phyloP scores from a whole-genome alignment of 2,888 invertebrate species.

The Pterostichus niger region DNA sequence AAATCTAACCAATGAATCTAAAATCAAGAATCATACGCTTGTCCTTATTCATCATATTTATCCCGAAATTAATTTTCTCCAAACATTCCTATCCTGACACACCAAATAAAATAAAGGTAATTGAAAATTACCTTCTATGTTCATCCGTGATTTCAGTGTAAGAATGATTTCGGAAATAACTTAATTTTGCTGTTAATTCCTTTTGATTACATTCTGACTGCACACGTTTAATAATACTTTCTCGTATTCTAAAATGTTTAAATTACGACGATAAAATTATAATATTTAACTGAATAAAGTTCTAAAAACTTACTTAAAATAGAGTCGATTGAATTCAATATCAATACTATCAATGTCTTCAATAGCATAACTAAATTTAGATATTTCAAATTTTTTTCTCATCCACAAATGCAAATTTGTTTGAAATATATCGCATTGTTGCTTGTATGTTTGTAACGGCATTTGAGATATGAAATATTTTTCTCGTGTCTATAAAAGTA shows the following conservation, averaged over 20 bases:
- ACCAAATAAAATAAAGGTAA: too few relatives aligned
- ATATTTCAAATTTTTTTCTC: slow-evolving; percentile 52
- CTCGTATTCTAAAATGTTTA: slow-evolving; percentile 41
- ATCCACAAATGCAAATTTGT: slow-evolving; percentile 58
- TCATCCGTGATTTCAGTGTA: slow-evolving; percentile 30
- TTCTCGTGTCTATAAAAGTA: slow-evolving; percentile 19
- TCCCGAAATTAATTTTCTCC: too few relatives aligned
- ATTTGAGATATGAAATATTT: slow-evolving; percentile 55
- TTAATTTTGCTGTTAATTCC: slow-evolving; percentile 46
- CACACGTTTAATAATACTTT: slow-evolving; percentile 38
- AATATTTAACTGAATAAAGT: slow-evolving; percentile 15
- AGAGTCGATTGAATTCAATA: slow-evolving; percentile 47
- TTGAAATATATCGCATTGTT: slow-evolving; percentile 48
- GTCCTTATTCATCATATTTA: too few relatives aligned
- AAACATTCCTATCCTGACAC: too few relatives aligned
- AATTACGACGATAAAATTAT: not conserved
- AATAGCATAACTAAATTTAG: slow-evolving; percentile 14
- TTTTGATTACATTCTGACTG: slow-evolving; percentile 56
- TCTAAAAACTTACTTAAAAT: slow-evolving; percentile 54
- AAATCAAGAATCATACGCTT: too few relatives aligned
- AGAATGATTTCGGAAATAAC: slow-evolving; percentile 38
- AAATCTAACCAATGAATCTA: too few relatives aligned
- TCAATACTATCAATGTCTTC: slow-evolving; percentile 39
- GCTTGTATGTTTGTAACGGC: slow-evolving; percentile 49
- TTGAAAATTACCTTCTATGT: slow-evolving; percentile 24